Conservation (phyloP, 2,113 vertebrate genomes). For the Saimiri boliviensis region DNA sequence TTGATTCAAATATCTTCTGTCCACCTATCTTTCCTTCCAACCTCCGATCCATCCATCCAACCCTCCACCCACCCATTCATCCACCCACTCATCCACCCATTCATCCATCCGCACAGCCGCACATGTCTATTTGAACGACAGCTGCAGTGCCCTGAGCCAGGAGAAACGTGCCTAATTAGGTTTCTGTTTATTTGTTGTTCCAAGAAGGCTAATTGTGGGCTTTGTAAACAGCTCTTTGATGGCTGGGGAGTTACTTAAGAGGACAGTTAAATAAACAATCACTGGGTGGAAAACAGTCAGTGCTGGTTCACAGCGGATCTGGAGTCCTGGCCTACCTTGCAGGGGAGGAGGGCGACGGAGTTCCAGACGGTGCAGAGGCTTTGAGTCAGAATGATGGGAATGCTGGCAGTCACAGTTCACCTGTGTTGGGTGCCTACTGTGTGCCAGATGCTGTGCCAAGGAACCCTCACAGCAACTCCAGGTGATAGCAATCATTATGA, state of each 20-base stretch:
- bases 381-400: neutral
- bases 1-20: neutral
- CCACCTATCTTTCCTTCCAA: too few species aligned
- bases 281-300: neutral
- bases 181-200: slow-evolving; percentile 71
- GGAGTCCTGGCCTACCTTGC: neutral
- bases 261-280: slow-evolving; percentile 71
- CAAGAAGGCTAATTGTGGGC: slow-evolving; percentile 74
- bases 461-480: neutral
- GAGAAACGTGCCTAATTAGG: slow-evolving; percentile 56
- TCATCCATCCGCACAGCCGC: neutral
- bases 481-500: neutral
- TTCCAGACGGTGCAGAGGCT: neutral
- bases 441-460: neutral
- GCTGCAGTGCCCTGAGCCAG: neutral
- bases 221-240: slow-evolving; percentile 74
- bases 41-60: neutral
- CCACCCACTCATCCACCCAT: neutral
- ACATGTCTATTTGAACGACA: neutral
- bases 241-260: slow-evolving; percentile 60
- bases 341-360: neutral
- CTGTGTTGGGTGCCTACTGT: neutral
- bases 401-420: neutral
- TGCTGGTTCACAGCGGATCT: neutral
- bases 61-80: too few species aligned